Evolutionary conservation across 2,113 vertebrate species (phyloP).

Genomic region (Pteropus alecto): DNA sequence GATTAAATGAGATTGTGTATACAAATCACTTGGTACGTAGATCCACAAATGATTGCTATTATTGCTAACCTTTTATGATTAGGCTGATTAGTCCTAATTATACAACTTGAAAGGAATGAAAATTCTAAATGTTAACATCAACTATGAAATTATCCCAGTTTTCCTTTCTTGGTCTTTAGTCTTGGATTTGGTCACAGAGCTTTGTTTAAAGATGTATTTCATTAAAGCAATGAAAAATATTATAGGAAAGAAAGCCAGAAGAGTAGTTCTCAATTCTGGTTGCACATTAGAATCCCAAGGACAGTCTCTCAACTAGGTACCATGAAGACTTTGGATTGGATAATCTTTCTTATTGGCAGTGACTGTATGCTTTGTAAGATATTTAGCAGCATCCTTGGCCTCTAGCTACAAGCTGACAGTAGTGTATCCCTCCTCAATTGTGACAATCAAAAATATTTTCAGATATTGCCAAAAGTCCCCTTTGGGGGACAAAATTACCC

Average conservation of each 20-base stretch:
- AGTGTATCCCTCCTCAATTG: not conserved
- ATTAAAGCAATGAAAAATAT: not conserved
- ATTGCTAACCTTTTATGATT: not conserved
- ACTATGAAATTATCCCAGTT: not conserved
- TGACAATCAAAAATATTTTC: not conserved
- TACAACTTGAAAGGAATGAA: not conserved
- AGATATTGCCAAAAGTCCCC: not conserved
- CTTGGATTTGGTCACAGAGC: not conserved
- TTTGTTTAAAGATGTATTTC: not conserved
- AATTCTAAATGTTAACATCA: not conserved
- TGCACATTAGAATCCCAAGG: not conserved
- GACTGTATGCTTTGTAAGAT: not conserved
- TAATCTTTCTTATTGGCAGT: not conserved
- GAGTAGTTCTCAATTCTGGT: not conserved
- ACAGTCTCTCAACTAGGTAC: not conserved
- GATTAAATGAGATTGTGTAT: not conserved
- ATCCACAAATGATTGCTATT: not conserved
- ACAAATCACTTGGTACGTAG: not conserved
- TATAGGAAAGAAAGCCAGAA: not conserved
- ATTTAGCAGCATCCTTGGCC: not conserved
- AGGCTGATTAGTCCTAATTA: not conserved
- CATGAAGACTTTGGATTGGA: not conserved
- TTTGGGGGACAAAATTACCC: not conserved
- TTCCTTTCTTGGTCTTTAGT: not conserved
- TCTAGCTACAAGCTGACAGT: not conserved